A percentile compares a stretch with the other conserved stretches of the same genome.
Conservation (phyloP, 2,797 vertebrate species). For the Tapera naevia region DNA sequence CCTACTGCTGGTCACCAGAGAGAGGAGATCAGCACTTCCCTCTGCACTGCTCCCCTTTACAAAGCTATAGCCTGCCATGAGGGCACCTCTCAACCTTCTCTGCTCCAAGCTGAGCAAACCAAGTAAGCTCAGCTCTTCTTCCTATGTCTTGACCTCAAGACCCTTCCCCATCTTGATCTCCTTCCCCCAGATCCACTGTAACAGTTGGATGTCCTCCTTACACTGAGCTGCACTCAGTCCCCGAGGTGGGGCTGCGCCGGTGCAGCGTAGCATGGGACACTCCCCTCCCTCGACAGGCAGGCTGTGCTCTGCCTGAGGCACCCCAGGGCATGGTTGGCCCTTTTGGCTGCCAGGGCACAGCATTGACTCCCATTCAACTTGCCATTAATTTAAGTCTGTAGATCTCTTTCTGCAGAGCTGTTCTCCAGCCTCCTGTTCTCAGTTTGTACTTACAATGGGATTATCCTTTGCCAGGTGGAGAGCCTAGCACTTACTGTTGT, state of each 20-base stretch:
- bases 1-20: too few relatives aligned
- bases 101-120: background rate
- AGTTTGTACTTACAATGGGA: background rate
- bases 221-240: background rate
- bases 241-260: rapidly evolving
- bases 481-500: background rate
- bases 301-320: background rate
- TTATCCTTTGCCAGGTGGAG: background rate
- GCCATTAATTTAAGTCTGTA: background rate
- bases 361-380: too few relatives aligned
- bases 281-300: rapidly evolving
- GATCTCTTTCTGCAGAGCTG: background rate
- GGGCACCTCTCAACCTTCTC: background rate
- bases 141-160: background rate
- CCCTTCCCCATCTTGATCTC: background rate
- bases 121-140: background rate
- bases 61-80: background rate
- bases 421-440: background rate
- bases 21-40: background rate
- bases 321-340: background rate
- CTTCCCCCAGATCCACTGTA: background rate
- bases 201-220: background rate
- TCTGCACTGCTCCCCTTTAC: rapidly evolving
- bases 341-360: background rate
- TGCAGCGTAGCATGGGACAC: too few relatives aligned